Base-by-base conservation (phyloP, 2,888 invertebrate genomes). In the Syrphus vitripennis region DNA sequence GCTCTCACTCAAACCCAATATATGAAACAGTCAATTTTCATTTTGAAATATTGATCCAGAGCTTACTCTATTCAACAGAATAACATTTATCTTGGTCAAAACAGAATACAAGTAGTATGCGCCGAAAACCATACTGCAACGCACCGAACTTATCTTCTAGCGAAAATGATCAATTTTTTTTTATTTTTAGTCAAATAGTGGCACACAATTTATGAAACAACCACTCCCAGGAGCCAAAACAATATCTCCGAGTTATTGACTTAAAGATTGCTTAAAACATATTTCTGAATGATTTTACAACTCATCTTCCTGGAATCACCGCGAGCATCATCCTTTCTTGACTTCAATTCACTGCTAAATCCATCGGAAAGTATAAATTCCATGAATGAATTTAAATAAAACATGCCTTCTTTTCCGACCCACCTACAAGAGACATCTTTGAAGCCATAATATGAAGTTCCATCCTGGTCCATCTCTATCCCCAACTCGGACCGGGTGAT, bases 301-400 rank as follows among this genome's bases (percentile, higher is more conserved):
- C 76, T 70, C 81, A 63, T 75, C 80, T 83, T 83, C 80, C 57
- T 24, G 16, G 83, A 83, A 83, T 80, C 69, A 57, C 24, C 34
- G 21, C n/a, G n/a, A n/a, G n/a, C 37, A 55, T 29, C 70, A 55
- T 37, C 59, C 55, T 29, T n/a, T n/a, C n/a, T n/a, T n/a, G 55
- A 45, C 48, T 65, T 12, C n/a, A 24, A 57, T 19, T 65, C 50
- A 34, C 63, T 61, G 31, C 29, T 14, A 69, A 45, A n/a, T 40
- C 34, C 37, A 29, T 42, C 48, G n/a, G 16, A 19, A 57, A 71
- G n/a, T 40, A 65, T 42, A 37, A 83, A 83, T 83, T 83, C 83
- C 75, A 55, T 80, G 83, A 83, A 83, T 83, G 83, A 80, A 83
- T 83, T 83, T 83, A 83, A 83, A 83, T 83, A 83, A 83, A 83